These are phyloP conservation scores for Zaprionus capensis DNA, from an alignment of 1,140 invertebrate species.

Conservation along the genomic window DNA sequence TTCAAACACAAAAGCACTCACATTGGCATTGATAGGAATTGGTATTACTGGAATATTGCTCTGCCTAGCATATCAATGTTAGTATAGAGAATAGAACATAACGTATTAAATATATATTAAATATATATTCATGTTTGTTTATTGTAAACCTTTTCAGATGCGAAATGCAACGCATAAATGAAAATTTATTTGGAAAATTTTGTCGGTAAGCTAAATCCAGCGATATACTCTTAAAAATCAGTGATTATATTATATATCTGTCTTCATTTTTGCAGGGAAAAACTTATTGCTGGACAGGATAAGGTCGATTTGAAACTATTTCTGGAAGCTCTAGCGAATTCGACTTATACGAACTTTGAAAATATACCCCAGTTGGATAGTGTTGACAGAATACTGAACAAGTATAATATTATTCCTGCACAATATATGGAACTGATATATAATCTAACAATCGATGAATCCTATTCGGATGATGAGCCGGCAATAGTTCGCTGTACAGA, in stretches of 20 bases:
- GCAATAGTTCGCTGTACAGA: slow-evolving; percentile 54
- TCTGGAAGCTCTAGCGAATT: slow-evolving; percentile 78
- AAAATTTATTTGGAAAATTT: slow-evolving; percentile 82
- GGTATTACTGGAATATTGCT: slow-evolving; percentile 89
- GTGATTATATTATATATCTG: neutral
- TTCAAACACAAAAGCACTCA: slow-evolving; percentile 85
- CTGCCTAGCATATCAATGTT: slow-evolving; percentile 86
- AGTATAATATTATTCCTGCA: slow-evolving; percentile 55
- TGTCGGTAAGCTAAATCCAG: slow-evolving; percentile 75
- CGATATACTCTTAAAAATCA: neutral
- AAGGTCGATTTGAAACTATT: slow-evolving; percentile 63
- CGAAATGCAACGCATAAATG: slow-evolving; percentile 84
- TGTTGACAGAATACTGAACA: slow-evolving; percentile 52
- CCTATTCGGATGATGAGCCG: slow-evolving; percentile 48
- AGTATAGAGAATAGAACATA: neutral
- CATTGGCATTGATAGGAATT: slow-evolving; percentile 88
- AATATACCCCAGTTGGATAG: slow-evolving; percentile 63
- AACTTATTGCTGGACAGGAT: slow-evolving; percentile 34
- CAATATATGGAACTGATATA: slow-evolving; percentile 79
- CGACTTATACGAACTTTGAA: slow-evolving; percentile 75
- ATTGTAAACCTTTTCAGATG: slow-evolving; percentile 65
- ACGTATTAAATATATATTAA: neutral
- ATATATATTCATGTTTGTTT: too few relatives aligned
- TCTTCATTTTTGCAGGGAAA: slow-evolving; percentile 21
- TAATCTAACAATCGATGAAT: slow-evolving; percentile 69